phyloP scores from a whole-genome alignment of 2,888 invertebrate genomes.

The Panorpa germanica region DNA sequence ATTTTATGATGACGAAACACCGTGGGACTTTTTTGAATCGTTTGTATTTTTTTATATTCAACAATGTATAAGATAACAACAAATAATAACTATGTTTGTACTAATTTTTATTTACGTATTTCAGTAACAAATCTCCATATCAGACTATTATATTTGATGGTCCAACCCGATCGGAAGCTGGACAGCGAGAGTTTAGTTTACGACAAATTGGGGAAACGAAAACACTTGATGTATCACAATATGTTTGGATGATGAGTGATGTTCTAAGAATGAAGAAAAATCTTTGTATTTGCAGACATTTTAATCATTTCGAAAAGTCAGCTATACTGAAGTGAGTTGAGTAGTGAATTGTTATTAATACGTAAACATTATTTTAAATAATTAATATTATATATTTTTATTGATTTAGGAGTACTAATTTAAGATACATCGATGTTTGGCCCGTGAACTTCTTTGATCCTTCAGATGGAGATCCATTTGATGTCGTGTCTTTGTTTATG shows the following conservation, averaged over 20 bases:
- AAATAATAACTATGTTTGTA: background rate
- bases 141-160: conserved; percentile 34
- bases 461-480: conserved; percentile 60
- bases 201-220: conserved; percentile 25
- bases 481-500: conserved; percentile 84
- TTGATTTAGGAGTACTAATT: conserved; percentile 22
- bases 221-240: conserved; percentile 38
- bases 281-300: conserved; percentile 82
- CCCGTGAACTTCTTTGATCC: conserved; percentile 80
- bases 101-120: conserved; percentile 12
- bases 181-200: conserved; percentile 30
- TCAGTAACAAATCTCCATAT: conserved; percentile 38
- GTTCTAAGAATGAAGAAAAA: conserved; percentile 87
- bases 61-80: background rate
- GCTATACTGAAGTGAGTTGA: conserved; percentile 43
- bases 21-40: conserved; percentile 63
- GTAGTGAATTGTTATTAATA: background rate
- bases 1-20: conserved; percentile 64
- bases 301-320: conserved; percentile 64
- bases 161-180: conserved; percentile 20
- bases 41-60: conserved; percentile 19
- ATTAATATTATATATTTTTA: conserved; percentile 8
- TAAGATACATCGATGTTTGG: conserved; percentile 92
- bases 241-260: conserved; percentile 72
- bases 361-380: conserved; percentile 10